Conservation (phyloP, 2,888 invertebrate genomes). For the Chrysolina haemoptera region DNA sequence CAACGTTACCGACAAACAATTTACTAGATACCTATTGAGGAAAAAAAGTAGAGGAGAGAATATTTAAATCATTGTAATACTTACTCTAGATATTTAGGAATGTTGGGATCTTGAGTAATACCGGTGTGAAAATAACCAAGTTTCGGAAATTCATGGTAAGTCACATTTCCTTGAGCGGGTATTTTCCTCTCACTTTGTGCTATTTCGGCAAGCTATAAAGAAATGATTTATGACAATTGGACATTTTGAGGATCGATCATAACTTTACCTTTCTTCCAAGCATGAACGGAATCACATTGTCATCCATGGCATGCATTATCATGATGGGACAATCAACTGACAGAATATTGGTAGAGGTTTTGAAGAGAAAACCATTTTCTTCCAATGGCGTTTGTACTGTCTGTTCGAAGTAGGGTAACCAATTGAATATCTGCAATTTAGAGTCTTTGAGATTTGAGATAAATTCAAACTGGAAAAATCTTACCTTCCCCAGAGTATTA, state of each 20-base stretch:
- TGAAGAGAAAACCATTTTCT: conserved; percentile 62
- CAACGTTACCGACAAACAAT: too few species aligned
- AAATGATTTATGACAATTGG: conserved; percentile 25
- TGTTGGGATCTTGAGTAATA: conserved; percentile 57
- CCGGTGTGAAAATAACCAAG: conserved; percentile 59
- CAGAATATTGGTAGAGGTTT: conserved; percentile 58
- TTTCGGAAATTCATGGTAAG: conserved; percentile 56
- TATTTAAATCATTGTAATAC: conserved; percentile 24
- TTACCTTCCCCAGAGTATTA: conserved; percentile 58
- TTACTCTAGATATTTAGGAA: conserved; percentile 61
- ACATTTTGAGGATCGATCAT: neutral
- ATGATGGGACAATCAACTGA: conserved; percentile 64
- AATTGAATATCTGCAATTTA: conserved; percentile 60
- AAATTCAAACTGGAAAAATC: conserved; percentile 2
- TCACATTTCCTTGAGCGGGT: conserved; percentile 56
- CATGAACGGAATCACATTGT: conserved; percentile 59
- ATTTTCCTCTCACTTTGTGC: conserved; percentile 54
- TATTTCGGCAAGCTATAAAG: conserved; percentile 41
- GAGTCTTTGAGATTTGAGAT: neutral
- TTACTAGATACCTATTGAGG: too few species aligned
- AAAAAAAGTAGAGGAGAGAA: too few species aligned
- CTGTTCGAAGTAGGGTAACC: conserved; percentile 64
- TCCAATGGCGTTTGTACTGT: conserved; percentile 62
- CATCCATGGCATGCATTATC: conserved; percentile 65
- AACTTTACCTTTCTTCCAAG: conserved; percentile 60